These are phyloP conservation scores for Ceratosolen fusciceps DNA, from an alignment of 1,140 invertebrate genomes.

Conservation along the genomic window DNA sequence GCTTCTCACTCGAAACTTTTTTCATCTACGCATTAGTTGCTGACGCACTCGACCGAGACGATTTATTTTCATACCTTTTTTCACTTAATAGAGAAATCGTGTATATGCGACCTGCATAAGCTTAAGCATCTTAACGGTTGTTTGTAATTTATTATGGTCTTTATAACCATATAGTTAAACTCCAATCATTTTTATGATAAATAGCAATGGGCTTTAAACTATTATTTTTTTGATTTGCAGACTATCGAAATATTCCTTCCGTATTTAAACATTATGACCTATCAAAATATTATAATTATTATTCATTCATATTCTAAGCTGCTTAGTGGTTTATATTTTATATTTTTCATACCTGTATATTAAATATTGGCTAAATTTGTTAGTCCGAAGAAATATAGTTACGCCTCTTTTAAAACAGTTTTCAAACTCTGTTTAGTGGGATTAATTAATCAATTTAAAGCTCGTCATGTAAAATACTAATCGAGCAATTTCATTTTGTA, in stretches of 20 bases:
- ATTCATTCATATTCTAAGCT: neutral
- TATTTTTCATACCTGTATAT: neutral
- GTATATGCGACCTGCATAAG: constrained; percentile 22
- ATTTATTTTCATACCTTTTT: constrained; percentile 28
- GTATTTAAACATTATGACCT: neutral
- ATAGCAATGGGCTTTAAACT: constrained; percentile 12
- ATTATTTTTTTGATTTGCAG: neutral
- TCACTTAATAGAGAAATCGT: constrained; percentile 44
- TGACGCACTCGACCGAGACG: constrained; percentile 5
- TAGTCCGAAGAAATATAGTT: neutral
- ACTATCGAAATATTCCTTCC: neutral
- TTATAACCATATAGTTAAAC: neutral
- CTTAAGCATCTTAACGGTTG: constrained; percentile 35
- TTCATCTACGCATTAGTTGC: neutral
- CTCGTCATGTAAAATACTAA: neutral
- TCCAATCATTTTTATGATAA: constrained; percentile 26
- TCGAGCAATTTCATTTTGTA: neutral
- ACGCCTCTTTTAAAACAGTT: neutral
- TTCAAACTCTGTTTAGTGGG: neutral
- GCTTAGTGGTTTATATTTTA: neutral
- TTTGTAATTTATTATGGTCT: constrained; percentile 31
- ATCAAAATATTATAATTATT: neutral
- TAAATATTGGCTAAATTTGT: neutral
- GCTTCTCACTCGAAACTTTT: neutral
- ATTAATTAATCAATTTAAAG: neutral